phyloP scores from a whole-genome alignment of 1,140 invertebrate genomes.

The Drosophila ananassae region DNA sequence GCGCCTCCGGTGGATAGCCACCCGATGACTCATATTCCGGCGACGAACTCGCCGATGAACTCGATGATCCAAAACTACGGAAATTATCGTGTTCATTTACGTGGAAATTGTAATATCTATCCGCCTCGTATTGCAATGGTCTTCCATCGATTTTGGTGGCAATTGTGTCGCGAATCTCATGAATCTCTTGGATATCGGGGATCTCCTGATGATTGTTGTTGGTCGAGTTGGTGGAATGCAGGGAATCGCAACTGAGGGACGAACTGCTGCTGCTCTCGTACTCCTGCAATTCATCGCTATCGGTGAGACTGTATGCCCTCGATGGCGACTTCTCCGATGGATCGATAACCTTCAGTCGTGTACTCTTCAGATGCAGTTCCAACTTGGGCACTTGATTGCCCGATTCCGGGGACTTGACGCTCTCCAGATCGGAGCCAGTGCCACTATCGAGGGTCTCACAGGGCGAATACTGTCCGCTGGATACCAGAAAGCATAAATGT shows the following conservation, averaged over 20 bases:
- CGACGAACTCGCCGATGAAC: constrained; percentile 43
- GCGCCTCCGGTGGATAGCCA: constrained; percentile 57
- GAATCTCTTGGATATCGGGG: background rate
- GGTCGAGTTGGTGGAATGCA: constrained; percentile 54
- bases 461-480: constrained; percentile 91
- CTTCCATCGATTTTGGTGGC: constrained; percentile 66
- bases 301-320: constrained; percentile 84
- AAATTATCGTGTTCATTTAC: constrained; percentile 87
- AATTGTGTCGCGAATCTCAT: background rate
- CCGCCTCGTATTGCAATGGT: constrained; percentile 87
- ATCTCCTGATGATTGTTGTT: background rate
- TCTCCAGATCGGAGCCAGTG: constrained; percentile 91
- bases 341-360: constrained; percentile 80
- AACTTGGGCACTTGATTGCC: constrained; percentile 76
- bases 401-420: constrained; percentile 51
- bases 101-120: constrained; percentile 92
- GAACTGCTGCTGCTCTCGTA: constrained; percentile 72
- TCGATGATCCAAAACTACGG: constrained; percentile 86
- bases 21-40: constrained; percentile 35
- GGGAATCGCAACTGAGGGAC: constrained; percentile 79
- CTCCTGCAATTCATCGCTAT: constrained; percentile 72
- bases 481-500: constrained; percentile 86
- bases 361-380: constrained; percentile 83
- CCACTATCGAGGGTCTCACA: constrained; percentile 92
- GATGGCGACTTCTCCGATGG: constrained; percentile 85